phyloP scores from a whole-genome alignment of 2,888 invertebrate species.

The Taenaris catops region DNA sequence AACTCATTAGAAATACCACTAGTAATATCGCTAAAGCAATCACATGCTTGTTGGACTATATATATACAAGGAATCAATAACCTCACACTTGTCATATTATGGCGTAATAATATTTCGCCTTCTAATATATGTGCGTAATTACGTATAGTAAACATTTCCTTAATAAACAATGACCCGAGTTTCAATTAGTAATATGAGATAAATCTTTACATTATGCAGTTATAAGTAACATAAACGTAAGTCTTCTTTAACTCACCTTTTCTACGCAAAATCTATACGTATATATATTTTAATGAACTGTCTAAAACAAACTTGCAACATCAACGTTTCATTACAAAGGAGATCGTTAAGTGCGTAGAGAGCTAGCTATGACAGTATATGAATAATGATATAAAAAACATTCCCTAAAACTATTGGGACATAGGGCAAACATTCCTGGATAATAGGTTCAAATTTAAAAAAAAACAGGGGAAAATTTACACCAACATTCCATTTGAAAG shows the following conservation, averaged over 20 bases:
- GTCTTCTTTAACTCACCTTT: slow-evolving; percentile 46
- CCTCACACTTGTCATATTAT: too few species aligned
- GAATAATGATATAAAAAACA: slow-evolving; percentile 45
- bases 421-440: slow-evolving; percentile 82
- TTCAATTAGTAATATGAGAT: too few species aligned
- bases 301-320: slow-evolving; percentile 54
- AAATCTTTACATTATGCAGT: slow-evolving; percentile 36
- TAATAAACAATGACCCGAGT: not conserved
- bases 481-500: slow-evolving; percentile 85
- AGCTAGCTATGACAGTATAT: slow-evolving; percentile 65
- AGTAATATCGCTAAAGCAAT: too few species aligned
- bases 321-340: slow-evolving; percentile 63
- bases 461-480: slow-evolving; percentile 68
- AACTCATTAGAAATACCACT: too few species aligned
- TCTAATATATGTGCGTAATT: too few species aligned
- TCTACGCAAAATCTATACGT: slow-evolving; percentile 21
- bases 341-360: slow-evolving; percentile 55
- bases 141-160: not conserved
- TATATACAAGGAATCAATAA: too few species aligned
- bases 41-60: too few species aligned
- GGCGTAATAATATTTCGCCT: too few species aligned
- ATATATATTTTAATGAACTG: slow-evolving; percentile 22
- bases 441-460: slow-evolving; percentile 44
- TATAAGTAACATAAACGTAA: slow-evolving; percentile 30
- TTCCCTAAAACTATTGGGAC: slow-evolving; percentile 68